Conservation (phyloP, 2,888 invertebrate species). For the Caenorhabditis sp. region DNA sequence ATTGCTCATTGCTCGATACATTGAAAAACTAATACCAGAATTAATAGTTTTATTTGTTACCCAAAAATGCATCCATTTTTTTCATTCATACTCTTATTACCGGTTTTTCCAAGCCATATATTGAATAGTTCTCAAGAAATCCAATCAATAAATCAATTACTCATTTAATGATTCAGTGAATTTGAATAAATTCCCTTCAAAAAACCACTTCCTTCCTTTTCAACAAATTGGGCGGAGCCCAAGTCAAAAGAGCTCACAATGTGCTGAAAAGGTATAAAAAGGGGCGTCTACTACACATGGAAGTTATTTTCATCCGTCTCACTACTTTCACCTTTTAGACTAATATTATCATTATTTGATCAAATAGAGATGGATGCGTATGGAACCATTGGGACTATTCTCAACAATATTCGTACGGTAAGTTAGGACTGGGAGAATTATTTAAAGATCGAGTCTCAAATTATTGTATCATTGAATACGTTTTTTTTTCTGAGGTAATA, state of each 20-base stretch:
- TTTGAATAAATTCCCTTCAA: background rate
- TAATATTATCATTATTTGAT: background rate
- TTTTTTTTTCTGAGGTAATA: no score
- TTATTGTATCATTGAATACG: no score
- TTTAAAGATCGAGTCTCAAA: no score
- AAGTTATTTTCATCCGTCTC: no score
- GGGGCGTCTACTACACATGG: background rate
- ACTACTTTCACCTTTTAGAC: background rate
- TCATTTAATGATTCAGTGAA: no score
- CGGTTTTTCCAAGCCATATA: background rate
- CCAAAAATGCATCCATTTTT: background rate
- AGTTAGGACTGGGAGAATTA: no score
- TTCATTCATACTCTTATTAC: background rate
- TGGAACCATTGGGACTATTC: no score
- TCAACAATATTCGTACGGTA: no score
- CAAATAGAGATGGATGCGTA: no score
- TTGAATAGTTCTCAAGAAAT: background rate
- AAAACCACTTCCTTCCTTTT: background rate
- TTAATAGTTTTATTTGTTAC: no score
- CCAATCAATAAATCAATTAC: background rate
- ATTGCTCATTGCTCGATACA: no score
- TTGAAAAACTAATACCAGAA: no score
- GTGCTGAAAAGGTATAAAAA: background rate
- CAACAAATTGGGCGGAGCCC: background rate
- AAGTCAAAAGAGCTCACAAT: background rate